phyloP scores from a whole-genome alignment of 2,797 vertebrate species.

The Periophthalmus magnuspinnatus region DNA sequence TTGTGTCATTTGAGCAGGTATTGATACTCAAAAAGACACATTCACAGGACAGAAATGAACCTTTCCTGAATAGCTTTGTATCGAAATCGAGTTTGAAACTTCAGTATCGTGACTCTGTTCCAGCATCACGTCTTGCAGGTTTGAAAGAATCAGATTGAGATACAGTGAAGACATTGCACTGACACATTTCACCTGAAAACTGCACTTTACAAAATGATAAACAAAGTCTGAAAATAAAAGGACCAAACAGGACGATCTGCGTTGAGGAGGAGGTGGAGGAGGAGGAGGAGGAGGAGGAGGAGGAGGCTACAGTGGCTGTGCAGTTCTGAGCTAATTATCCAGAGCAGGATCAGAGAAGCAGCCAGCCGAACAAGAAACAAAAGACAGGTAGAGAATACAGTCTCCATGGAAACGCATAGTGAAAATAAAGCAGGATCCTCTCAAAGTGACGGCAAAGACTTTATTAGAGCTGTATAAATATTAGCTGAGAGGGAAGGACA shows the following conservation, averaged over 20 bases:
- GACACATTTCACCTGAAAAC: background rate
- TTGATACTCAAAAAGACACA: too few relatives aligned
- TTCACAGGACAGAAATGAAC: too few relatives aligned
- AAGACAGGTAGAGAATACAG: conserved; percentile 55
- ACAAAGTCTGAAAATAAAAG: background rate
- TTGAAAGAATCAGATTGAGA: background rate
- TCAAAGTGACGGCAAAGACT: conserved; percentile 10
- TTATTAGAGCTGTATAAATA: background rate
- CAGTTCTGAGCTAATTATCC: conserved; percentile 56
- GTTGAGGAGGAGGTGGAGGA: background rate
- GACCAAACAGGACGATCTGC: background rate
- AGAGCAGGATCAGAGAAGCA: conserved; percentile 62
- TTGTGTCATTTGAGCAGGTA: too few relatives aligned
- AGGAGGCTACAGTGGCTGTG: too few relatives aligned
- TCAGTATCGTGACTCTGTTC: too few relatives aligned
- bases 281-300: too few relatives aligned
- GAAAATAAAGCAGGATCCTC: conserved; percentile 35
- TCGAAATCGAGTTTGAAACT: too few relatives aligned
- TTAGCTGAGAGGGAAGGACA: background rate
- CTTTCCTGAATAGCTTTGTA: too few relatives aligned
- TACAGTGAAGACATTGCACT: background rate
- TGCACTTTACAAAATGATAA: background rate
- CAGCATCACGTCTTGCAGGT: background rate
- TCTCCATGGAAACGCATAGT: conserved; percentile 64
- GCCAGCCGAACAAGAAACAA: conserved; percentile 54